phyloP scores from a whole-genome alignment of 2,888 invertebrate species.

The Melieria picta region DNA sequence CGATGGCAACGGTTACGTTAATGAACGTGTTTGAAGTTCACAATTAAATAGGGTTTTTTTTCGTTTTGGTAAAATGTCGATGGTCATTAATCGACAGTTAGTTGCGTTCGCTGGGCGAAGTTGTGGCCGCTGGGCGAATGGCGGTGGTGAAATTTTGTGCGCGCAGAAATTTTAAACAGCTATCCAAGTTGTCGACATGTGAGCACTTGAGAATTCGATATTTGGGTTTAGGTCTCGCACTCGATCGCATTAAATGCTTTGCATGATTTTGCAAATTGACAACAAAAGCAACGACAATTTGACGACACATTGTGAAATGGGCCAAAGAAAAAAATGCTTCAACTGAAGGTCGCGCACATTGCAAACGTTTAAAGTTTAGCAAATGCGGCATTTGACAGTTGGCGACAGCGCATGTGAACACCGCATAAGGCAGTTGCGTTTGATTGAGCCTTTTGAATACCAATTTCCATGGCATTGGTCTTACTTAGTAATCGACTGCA shows the following conservation, averaged over 20 bases:
- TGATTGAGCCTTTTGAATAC: no score
- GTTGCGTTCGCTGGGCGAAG: background rate
- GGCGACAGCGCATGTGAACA: no score
- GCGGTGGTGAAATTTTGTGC: conserved; percentile 29
- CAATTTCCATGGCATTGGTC: no score
- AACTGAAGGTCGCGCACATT: no score
- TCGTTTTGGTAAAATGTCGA: no score
- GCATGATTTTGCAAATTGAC: conserved; percentile 23
- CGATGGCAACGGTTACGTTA: no score
- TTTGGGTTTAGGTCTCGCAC: conserved; percentile 23
- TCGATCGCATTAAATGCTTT: conserved; percentile 10
- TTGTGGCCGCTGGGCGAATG: background rate
- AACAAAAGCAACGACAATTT: conserved; percentile 4
- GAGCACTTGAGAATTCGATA: conserved; percentile 26
- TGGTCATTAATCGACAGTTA: no score
- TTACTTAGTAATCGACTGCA: background rate
- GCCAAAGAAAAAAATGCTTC: no score
- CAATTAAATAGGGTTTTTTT: conserved; percentile 9
- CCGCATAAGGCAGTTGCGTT: no score
- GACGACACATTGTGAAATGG: no score
- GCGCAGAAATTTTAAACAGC: conserved; percentile 29
- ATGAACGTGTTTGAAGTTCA: conserved; percentile 28
- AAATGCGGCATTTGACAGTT: no score
- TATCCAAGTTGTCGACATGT: background rate
- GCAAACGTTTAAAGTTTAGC: no score